Percentiles rank a stretch among this genome's conserved stretches.
These are phyloP conservation scores for Cyclina sinensis DNA, from an alignment of 1,140 invertebrate species.

Conservation along the genomic window DNA sequence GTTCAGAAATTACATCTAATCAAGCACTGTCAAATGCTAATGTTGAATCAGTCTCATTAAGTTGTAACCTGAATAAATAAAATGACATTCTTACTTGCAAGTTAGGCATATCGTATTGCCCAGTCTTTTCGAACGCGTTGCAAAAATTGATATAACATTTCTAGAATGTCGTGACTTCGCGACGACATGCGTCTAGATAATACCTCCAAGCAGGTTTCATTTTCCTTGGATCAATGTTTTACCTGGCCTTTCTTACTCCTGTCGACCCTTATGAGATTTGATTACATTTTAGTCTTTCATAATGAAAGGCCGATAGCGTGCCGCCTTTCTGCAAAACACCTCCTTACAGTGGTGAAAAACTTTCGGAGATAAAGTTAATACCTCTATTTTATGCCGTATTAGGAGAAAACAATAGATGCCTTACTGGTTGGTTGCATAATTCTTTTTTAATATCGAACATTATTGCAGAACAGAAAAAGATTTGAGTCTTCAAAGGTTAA, in stretches of 20 bases:
- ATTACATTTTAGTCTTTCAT: neutral
- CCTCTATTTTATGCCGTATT: conserved; percentile 5
- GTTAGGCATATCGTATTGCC: neutral
- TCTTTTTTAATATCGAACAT: neutral
- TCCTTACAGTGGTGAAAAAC: neutral
- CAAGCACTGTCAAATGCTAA: neutral
- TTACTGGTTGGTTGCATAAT: neutral
- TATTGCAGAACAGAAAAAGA: too few relatives aligned
- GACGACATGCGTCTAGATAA: neutral
- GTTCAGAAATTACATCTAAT: neutral
- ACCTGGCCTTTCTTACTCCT: conserved; percentile 24
- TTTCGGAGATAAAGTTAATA: neutral
- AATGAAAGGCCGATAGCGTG: conserved; percentile 22
- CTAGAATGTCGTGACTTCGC: conserved; percentile 5
- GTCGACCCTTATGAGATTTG: neutral
- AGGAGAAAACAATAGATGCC: conserved; percentile 3
- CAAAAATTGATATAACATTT: conserved; percentile 32
- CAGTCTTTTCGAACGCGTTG: neutral
- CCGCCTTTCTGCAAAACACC: conserved; percentile 5
- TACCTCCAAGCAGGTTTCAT: neutral
- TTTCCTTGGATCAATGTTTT: conserved; percentile 19
- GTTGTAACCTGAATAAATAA: conserved; percentile 3
- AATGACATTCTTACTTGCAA: conserved; percentile 5
- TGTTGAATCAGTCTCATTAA: neutral
- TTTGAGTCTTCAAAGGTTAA: too few relatives aligned